Percentiles rank a stretch among this genome's conserved stretches.
These are phyloP conservation scores for Phaethon lepturus DNA, from an alignment of 2,113 vertebrate genomes.

Conservation along the genomic window DNA sequence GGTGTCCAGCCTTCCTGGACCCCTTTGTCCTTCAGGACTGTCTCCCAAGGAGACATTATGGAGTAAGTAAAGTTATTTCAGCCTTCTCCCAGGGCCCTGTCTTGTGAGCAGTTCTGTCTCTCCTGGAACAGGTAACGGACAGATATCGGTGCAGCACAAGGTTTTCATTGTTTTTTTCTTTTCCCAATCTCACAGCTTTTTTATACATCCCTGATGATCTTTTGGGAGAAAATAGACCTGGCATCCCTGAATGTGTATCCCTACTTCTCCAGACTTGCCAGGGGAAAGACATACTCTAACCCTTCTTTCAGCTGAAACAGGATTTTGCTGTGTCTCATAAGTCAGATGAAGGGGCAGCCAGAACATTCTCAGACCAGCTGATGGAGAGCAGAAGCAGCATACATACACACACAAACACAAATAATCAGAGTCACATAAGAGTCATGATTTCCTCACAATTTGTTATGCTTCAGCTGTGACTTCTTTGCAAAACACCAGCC, in stretches of 20 bases:
- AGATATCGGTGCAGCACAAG: background rate
- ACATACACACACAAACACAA: background rate
- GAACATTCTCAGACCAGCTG: background rate
- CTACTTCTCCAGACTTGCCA: background rate
- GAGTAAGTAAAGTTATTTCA: background rate
- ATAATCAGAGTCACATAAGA: background rate
- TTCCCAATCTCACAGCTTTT: background rate
- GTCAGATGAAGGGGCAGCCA: background rate
- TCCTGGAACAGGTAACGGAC: background rate
- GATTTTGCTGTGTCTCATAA: background rate
- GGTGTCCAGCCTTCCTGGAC: too few species aligned
- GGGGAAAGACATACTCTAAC: background rate
- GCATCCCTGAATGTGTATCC: background rate
- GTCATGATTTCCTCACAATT: constrained; percentile 13
- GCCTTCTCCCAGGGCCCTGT: background rate
- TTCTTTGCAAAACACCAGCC: constrained; percentile 6
- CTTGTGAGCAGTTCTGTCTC: background rate
- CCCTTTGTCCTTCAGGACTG: too few species aligned
- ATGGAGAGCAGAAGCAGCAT: background rate
- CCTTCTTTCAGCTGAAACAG: background rate
- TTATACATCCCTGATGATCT: background rate
- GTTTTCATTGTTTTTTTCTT: background rate
- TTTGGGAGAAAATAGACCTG: background rate
- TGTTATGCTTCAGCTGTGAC: background rate
- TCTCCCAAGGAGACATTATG: too few species aligned